Percentiles rank a stretch among this genome's conserved stretches.
phyloP scores from a whole-genome alignment of 2,888 invertebrate genomes.

The Tribolium freemani region DNA sequence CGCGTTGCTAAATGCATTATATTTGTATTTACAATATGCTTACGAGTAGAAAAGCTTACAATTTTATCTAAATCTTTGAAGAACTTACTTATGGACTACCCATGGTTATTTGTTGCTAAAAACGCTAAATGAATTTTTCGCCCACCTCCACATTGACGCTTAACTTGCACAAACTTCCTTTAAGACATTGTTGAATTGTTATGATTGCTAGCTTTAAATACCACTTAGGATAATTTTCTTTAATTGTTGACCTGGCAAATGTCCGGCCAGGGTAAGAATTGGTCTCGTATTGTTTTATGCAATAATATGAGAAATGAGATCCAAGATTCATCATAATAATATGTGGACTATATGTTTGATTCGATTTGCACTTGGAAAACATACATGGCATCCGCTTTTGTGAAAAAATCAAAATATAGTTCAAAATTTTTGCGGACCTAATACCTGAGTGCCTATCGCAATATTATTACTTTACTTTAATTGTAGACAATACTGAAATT shows the following conservation, averaged over 20 bases:
- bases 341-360: constrained; percentile 16
- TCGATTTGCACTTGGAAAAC: constrained; percentile 37
- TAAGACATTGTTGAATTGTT: neutral
- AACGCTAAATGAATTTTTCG: neutral
- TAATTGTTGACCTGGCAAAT: neutral
- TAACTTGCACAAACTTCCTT: neutral
- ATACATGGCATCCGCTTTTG: constrained; percentile 34
- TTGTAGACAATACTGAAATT: constrained; percentile 53
- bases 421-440: constrained; percentile 50
- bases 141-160: neutral
- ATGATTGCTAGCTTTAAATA: neutral
- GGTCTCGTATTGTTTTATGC: constrained; percentile 13
- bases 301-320: constrained; percentile 19
- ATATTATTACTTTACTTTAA: constrained; percentile 52
- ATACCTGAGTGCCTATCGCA: constrained; percentile 56
- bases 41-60: too few relatives aligned
- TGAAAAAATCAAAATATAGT: constrained; percentile 27
- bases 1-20: too few relatives aligned
- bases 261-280: constrained; percentile 2
- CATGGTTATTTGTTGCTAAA: too few relatives aligned
- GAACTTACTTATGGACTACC: too few relatives aligned
- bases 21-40: too few relatives aligned
- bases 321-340: constrained; percentile 38
- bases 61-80: too few relatives aligned
- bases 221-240: neutral